Percentiles rank a stretch among this genome's conserved stretches.
Conservation (phyloP, 2,888 invertebrate genomes). For the Dorcus hopei region DNA sequence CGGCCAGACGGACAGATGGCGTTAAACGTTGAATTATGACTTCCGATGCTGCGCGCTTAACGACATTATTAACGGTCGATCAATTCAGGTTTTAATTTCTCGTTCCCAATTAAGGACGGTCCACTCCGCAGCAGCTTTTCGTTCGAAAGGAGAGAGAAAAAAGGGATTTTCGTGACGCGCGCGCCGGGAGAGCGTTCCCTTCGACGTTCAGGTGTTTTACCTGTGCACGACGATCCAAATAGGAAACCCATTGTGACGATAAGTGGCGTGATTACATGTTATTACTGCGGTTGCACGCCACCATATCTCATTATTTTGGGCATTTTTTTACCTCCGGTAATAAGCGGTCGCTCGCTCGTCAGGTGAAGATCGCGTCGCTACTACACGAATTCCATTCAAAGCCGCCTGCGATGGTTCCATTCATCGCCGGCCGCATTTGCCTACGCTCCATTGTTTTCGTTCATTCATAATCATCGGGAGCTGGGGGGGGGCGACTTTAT, state of each 20-base stretch:
- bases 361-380: constrained; percentile 7
- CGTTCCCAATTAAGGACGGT: too few species aligned
- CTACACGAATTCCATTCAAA: constrained; percentile 17
- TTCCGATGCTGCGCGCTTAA: too few species aligned
- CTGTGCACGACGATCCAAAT: constrained; percentile 1
- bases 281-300: constrained; percentile 27
- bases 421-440: constrained; percentile 4
- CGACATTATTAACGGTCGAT: too few species aligned
- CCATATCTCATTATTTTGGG: constrained; percentile 25
- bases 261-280: constrained; percentile 24
- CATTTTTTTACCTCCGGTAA: constrained; percentile 18
- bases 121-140: too few species aligned
- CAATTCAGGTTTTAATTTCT: too few species aligned
- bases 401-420: constrained; percentile 3
- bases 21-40: too few species aligned
- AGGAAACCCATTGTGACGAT: constrained; percentile 21
- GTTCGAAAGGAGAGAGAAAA: too few species aligned
- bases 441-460: not conserved
- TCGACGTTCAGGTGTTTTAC: too few species aligned
- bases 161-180: too few species aligned
- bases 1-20: too few species aligned
- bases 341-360: constrained; percentile 20
- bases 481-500: not conserved
- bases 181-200: too few species aligned
- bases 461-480: not conserved